A percentile compares a stretch with the other conserved stretches of the same genome.
These are phyloP conservation scores for Polyergus mexicanus DNA, from an alignment of 1,140 invertebrate species.

Conservation along the genomic window DNA sequence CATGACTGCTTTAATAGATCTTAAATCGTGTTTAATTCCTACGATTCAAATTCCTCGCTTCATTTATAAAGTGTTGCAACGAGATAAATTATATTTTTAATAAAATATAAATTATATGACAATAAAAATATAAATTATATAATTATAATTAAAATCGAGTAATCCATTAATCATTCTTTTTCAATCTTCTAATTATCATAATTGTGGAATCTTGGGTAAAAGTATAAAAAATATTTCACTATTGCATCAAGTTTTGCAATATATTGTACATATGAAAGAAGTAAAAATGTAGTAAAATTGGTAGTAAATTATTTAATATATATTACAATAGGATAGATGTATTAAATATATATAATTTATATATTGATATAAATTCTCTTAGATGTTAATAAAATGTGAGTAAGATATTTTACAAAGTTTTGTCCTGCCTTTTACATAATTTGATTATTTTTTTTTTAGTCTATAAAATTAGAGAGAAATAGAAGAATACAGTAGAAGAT, in stretches of 20 bases:
- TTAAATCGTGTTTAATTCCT: constrained; percentile 60
- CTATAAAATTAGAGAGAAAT: neutral
- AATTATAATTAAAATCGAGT: neutral
- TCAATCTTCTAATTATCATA: constrained; percentile 3
- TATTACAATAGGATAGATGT: neutral
- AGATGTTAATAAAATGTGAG: neutral
- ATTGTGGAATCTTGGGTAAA: neutral
- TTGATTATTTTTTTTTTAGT: neutral
- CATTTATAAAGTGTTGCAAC: constrained; percentile 33
- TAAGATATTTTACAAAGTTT: neutral
- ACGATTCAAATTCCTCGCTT: constrained; percentile 50
- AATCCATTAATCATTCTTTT: neutral
- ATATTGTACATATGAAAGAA: constrained; percentile 5
- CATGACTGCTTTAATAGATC: constrained; percentile 64
- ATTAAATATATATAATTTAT: neutral
- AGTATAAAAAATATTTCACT: neutral
- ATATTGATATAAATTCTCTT: neutral
- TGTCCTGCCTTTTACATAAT: neutral
- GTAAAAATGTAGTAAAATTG: neutral
- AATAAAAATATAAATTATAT: neutral
- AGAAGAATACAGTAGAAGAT: neutral
- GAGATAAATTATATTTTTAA: constrained; percentile 22
- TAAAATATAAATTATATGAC: constrained; percentile 37
- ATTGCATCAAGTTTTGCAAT: neutral
- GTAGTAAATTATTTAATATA: neutral